Evolutionary conservation across 2,113 vertebrate genomes (phyloP), one percentile per base, ranked within the genome.

Genomic region (Oryctolagus cuniculus): DNA sequence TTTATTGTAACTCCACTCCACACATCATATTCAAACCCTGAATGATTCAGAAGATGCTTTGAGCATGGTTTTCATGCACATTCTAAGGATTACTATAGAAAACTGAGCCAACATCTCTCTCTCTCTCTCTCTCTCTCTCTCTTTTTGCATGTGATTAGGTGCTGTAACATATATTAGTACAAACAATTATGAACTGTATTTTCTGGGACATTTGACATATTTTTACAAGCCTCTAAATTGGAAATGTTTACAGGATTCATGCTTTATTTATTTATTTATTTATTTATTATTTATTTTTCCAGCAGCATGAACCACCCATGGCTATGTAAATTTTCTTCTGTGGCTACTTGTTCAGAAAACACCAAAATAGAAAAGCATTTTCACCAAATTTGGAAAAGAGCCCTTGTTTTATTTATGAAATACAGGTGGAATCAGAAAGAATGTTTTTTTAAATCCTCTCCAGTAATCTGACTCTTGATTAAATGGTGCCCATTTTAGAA

Each of bases 21-120:
- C 69, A 90, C 90, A 95, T 94, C 89, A 96, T 69, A 87, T 73
- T 63, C 64, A 94, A 96, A 97, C 44, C 36, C n/a, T 69, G 73
- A 94, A 63, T 89, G 89, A 82, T 58, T 92, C 82, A 93, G 51
- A 85, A 0, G 2, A 70, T 51, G 58, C 31, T 83, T 27, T 55
- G 63, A 95, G 27, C 64, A 67, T 58, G 55, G n/a, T 88, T 96
- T 88, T 85, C 73, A 88, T 58, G 73, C 72, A 22, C 1, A 1
- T 82, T 36, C 11, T 66, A 67, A 73, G 89, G 63, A 92, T 92
- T 66, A 77, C 44, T 55, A 17, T 6, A 58, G 44, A 92, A 92
- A 55, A 81, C 63, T 63, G 75, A 55, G 73, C 61, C 85, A 87
- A 91, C 92, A 82, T 67, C 6, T 25, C 85, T 51, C 66, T 82